A percentile compares a stretch with the other conserved stretches of the same genome.
Conservation (phyloP, 1,140 invertebrate genomes). For the Trypoxylus dichotomus region DNA sequence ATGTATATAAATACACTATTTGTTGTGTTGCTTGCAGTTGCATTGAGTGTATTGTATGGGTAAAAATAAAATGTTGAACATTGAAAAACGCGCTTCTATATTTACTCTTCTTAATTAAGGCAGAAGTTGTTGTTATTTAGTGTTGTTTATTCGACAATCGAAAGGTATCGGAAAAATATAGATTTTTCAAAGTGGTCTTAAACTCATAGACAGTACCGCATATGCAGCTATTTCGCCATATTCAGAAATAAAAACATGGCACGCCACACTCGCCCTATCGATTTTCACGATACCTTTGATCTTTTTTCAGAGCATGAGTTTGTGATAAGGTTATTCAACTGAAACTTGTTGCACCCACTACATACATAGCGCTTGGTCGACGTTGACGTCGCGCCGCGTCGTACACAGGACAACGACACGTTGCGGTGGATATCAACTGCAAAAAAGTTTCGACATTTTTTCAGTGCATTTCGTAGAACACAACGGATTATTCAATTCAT, state of each 20-base stretch:
- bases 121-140: too few relatives aligned
- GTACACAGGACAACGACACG: not conserved
- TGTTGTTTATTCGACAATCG: too few relatives aligned
- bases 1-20: too few relatives aligned
- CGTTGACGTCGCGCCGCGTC: not conserved
- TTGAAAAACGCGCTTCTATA: too few relatives aligned
- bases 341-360: not conserved
- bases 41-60: too few relatives aligned
- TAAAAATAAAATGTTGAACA: too few relatives aligned
- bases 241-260: not conserved
- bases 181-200: too few relatives aligned
- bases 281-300: not conserved
- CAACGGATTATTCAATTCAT: not conserved
- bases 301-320: not conserved
- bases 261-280: not conserved
- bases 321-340: not conserved
- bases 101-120: too few relatives aligned
- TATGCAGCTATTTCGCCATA: not conserved
- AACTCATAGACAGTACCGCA: too few relatives aligned
- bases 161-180: too few relatives aligned
- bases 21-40: too few relatives aligned
- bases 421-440: not conserved
- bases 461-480: not conserved
- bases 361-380: not conserved
- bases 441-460: not conserved